phyloP scores from a whole-genome alignment of 2,888 invertebrate genomes.

The Epinotia nisella region DNA sequence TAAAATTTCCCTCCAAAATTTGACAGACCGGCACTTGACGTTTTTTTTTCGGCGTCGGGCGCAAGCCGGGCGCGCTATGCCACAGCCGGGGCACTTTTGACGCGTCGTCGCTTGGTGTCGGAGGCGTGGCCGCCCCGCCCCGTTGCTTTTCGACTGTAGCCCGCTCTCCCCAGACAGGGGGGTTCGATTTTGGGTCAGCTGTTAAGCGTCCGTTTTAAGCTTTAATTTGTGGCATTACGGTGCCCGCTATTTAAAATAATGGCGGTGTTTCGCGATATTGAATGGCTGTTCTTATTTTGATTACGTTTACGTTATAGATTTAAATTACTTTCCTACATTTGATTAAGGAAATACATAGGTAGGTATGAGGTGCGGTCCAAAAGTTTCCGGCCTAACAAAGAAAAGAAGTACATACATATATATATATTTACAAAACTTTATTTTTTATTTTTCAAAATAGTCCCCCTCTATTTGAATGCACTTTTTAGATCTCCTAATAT shows the following conservation, averaged over 20 bases:
- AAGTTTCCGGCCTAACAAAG: too few relatives aligned
- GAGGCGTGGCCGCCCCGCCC: slow-evolving; percentile 81
- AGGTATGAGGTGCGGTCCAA: neutral
- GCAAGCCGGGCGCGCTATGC: slow-evolving; percentile 69
- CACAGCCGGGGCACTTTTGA: slow-evolving; percentile 79
- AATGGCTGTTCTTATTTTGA: slow-evolving; percentile 68
- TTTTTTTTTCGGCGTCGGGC: slow-evolving; percentile 50
- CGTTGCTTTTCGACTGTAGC: slow-evolving; percentile 73
- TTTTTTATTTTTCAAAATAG: too few relatives aligned
- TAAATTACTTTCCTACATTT: neutral
- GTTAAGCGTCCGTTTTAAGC: slow-evolving; percentile 84
- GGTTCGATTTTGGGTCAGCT: slow-evolving; percentile 84
- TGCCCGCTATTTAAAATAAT: slow-evolving; percentile 80
- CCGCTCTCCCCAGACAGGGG: slow-evolving; percentile 62
- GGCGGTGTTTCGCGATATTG: slow-evolving; percentile 69
- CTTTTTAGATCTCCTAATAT: too few relatives aligned
- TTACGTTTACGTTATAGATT: slow-evolving; percentile 38
- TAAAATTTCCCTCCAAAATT: slow-evolving; percentile 44
- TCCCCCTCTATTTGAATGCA: too few relatives aligned
- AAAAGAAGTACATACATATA: too few relatives aligned
- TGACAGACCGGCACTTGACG: slow-evolving; percentile 42
- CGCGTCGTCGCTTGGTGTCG: slow-evolving; percentile 67
- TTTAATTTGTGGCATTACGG: slow-evolving; percentile 84
- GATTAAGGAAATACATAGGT: too few relatives aligned
- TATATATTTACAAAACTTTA: too few relatives aligned